Conservation (phyloP, 2,113 vertebrate genomes). For the Crypturellus undulatus region DNA sequence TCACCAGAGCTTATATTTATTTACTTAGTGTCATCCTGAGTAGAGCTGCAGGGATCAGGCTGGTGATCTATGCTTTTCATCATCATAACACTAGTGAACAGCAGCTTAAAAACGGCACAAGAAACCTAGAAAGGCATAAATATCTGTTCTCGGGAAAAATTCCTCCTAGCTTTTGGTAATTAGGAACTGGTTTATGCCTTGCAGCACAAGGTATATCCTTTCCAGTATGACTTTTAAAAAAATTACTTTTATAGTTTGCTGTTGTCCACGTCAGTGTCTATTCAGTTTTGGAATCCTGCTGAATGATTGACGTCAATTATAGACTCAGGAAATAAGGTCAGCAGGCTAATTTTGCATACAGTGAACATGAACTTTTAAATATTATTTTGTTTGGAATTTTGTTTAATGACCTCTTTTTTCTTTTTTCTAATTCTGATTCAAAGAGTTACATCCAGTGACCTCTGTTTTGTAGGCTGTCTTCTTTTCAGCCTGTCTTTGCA, state of each 20-base stretch:
- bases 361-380: not conserved
- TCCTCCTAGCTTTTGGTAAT: not conserved
- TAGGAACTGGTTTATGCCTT: not conserved
- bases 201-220: not conserved
- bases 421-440: not conserved
- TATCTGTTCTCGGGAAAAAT: not conserved
- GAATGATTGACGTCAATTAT: not conserved
- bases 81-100: not conserved
- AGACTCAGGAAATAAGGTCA: not conserved
- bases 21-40: not conserved
- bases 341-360: not conserved
- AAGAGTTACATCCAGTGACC: not conserved
- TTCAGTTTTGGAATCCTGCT: not conserved
- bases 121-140: not conserved
- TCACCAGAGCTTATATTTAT: not conserved
- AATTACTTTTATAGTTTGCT: not conserved
- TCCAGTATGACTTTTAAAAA: not conserved
- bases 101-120: not conserved
- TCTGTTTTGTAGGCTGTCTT: not conserved
- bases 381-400: not conserved
- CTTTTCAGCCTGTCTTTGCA: not conserved
- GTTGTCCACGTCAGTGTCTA: not conserved
- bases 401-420: not conserved
- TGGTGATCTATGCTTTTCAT: not conserved
- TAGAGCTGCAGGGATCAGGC: not conserved